Conservation (phyloP, 2,113 vertebrate species). For the Hylia prasina region DNA sequence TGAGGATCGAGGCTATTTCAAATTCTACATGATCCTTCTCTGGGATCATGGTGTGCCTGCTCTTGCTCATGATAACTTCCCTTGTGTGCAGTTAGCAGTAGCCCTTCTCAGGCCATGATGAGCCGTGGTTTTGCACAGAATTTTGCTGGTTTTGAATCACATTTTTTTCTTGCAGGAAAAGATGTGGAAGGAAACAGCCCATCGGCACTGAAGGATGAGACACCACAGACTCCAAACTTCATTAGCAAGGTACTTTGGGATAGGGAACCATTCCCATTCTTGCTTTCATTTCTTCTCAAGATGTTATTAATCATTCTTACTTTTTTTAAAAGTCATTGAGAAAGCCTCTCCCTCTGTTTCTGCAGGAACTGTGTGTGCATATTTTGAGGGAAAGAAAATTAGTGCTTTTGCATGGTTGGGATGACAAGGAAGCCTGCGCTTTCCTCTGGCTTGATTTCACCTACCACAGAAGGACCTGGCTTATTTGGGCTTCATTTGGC, state of each 20-base stretch:
- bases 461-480: neutral
- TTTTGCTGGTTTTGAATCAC: neutral
- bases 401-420: neutral
- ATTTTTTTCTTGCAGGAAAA: conserved; percentile 77
- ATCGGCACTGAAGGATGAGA: conserved; percentile 77
- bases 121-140: neutral
- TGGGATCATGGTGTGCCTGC: neutral
- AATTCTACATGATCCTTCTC: neutral
- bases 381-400: neutral
- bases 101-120: neutral
- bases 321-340: neutral
- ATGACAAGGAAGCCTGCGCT: neutral
- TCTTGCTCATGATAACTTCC: neutral
- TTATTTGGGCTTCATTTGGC: neutral
- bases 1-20: neutral
- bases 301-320: neutral
- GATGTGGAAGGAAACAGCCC: conserved; percentile 81
- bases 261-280: neutral
- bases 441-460: neutral
- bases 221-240: conserved; percentile 84
- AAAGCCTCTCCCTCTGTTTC: neutral
- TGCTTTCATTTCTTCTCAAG: neutral
- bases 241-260: conserved; percentile 77
- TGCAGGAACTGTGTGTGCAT: neutral
- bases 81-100: neutral